Evolutionary conservation across 2,888 invertebrate species (phyloP).

Genomic region (Parapristionchus giblindavisi): DNA sequence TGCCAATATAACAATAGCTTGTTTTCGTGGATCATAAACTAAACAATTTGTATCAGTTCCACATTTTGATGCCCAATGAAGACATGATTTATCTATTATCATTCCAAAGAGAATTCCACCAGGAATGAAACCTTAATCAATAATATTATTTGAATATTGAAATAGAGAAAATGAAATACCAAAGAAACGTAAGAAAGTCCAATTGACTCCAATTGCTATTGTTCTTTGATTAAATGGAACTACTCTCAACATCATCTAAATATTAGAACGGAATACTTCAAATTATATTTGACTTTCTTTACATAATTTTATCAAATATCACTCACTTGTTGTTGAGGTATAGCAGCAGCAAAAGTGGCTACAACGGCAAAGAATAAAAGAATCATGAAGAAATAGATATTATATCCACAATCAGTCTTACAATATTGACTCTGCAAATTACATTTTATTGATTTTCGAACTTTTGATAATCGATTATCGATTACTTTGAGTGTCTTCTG

Average conservation of each 20-base stretch:
- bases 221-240: slow-evolving; percentile 69
- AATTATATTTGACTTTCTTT: not conserved
- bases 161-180: slow-evolving; percentile 45
- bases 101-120: slow-evolving; percentile 68
- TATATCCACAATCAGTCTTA: slow-evolving; percentile 60
- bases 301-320: not conserved
- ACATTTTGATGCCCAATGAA: slow-evolving; percentile 43
- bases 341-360: slow-evolving; percentile 67
- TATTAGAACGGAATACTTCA: not conserved
- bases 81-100: slow-evolving; percentile 67
- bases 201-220: slow-evolving; percentile 66
- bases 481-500: not conserved
- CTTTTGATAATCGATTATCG: not conserved
- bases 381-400: slow-evolving; percentile 60
- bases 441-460: not conserved
- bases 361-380: slow-evolving; percentile 66
- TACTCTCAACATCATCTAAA: slow-evolving; percentile 54
- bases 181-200: slow-evolving; percentile 67
- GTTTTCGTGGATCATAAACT: slow-evolving; percentile 63
- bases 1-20: slow-evolving; percentile 67
- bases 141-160: not conserved
- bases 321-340: slow-evolving; percentile 66
- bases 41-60: slow-evolving; percentile 47
- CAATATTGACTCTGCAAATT: slow-evolving; percentile 48
- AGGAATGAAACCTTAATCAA: slow-evolving; percentile 63